Percentiles rank a stretch among this genome's conserved stretches.
Conservation (phyloP, 92 coral and sea anemone species). For the Palythoa grandiflora region DNA sequence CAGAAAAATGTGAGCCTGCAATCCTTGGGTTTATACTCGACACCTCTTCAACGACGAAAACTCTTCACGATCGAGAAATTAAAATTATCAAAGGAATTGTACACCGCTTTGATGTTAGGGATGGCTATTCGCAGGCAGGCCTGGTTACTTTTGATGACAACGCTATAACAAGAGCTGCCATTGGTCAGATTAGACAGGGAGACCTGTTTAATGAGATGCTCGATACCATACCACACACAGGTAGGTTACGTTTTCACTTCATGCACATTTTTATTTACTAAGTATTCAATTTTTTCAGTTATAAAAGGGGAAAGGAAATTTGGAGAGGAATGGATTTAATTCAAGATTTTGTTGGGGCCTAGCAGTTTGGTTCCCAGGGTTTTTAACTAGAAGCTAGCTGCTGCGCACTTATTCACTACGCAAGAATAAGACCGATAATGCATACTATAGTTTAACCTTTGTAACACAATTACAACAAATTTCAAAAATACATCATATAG, state of each 20-base stretch:
- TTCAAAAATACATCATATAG: too few species aligned
- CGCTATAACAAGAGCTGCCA: neutral
- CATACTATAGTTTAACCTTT: too few species aligned
- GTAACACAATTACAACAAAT: too few species aligned
- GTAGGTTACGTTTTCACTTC: neutral
- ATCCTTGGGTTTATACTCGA: conserved; percentile 21
- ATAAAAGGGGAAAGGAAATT: neutral
- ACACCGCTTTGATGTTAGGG: neutral
- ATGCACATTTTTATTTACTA: neutral
- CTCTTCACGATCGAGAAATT: neutral
- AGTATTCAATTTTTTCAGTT: neutral
- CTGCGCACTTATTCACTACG: too few species aligned
- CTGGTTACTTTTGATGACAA: conserved; percentile 9
- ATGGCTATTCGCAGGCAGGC: conserved; percentile 11
- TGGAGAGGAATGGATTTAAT: too few species aligned
- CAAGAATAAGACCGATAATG: too few species aligned
- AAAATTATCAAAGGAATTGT: conserved; percentile 11
- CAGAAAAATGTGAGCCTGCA: neutral
- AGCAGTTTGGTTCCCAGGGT: too few species aligned
- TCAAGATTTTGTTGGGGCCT: too few species aligned
- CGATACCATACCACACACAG: neutral
- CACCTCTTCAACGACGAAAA: neutral
- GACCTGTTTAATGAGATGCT: neutral
- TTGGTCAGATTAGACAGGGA: neutral
- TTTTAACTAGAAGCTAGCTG: too few species aligned